A percentile compares a stretch with the other conserved stretches of the same genome.
Conservation (phyloP, 2,888 invertebrate genomes). For the Tetropium fuscum region DNA sequence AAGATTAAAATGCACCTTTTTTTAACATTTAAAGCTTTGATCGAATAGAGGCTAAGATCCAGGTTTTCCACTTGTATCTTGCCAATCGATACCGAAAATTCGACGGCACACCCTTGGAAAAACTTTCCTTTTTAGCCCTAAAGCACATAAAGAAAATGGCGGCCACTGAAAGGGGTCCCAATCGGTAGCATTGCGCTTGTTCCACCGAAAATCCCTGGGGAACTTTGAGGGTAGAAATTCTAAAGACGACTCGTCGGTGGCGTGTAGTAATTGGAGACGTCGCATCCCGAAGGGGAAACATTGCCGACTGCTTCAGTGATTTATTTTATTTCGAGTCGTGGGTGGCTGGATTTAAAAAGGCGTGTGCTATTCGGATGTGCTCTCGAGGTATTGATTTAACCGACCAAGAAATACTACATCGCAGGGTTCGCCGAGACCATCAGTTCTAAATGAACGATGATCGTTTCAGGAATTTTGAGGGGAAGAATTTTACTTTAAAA, state of each 20-base stretch:
- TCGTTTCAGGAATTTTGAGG: neutral
- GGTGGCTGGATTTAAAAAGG: slow-evolving; percentile 59
- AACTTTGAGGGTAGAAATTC: slow-evolving; percentile 41
- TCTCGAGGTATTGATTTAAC: slow-evolving; percentile 53
- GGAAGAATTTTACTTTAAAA: neutral
- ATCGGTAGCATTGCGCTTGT: slow-evolving; percentile 37
- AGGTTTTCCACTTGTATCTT: neutral
- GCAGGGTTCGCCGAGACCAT: slow-evolving; percentile 1
- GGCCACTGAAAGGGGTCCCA: slow-evolving; percentile 21
- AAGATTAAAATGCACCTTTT: too few species aligned
- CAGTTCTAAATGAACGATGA: slow-evolving; percentile 1
- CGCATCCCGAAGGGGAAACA: slow-evolving; percentile 52
- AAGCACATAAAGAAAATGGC: slow-evolving; percentile 38
- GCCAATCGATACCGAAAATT: slow-evolving; percentile 25
- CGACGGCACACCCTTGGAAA: slow-evolving; percentile 15
- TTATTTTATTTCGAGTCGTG: slow-evolving; percentile 58
- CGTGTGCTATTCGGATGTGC: slow-evolving; percentile 50
- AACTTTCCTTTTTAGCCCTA: slow-evolving; percentile 17
- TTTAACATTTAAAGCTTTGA: too few species aligned
- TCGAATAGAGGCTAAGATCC: slow-evolving; percentile 24
- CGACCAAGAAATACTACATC: slow-evolving; percentile 41
- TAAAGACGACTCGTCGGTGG: slow-evolving; percentile 37
- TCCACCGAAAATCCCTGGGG: slow-evolving; percentile 39
- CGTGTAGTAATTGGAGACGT: slow-evolving; percentile 50
- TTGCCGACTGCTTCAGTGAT: slow-evolving; percentile 47